Evolutionary conservation across 2,113 vertebrate species (phyloP), one percentile per base, ranked within the genome.

Genomic region (Melanostigma gelatinosum): DNA sequence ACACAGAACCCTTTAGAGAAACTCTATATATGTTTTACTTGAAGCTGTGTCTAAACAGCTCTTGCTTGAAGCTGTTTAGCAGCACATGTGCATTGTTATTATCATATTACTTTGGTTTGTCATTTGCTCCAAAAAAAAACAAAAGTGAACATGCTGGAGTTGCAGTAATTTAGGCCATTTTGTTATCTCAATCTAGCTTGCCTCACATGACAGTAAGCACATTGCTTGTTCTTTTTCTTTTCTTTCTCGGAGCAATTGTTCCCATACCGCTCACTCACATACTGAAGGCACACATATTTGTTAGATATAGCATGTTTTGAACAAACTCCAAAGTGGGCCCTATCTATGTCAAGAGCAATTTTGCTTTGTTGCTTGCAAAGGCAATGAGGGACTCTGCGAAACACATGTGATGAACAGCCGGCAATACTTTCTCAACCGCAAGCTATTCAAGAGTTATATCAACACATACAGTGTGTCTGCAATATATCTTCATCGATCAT

Each of bases 21-120:
- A 93, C 85, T 88, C 73, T 72, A 78, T 85, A 91, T 80, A 89
- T 42, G 65, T 77, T 87, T 85, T 64, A 86, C 83, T 89, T 86
- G 69, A 88, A 84, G 80, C 44, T 50, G 72, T 60, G 69, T 82
- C 78, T 74, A 69, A 89, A 79, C 82, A 65, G 72, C 72, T 72
- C 75, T 82, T 12, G 76, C 83, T 83, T 8, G 9, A 46, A 80
- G 82, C 75, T 65, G 60, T 77, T 44, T 67, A 77, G 73, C 63
- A 72, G 65, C 83, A 86, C 80, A 84, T 83, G 74, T 72, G 46
- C 68, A 6, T 69, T 9, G 63, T 60, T 81, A 70, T 87, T 83
- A 84, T 91, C 76, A 67, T 18, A 70, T 91, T 87, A 89, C 85
- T 64, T n/a, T 67, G 24, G 54, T 85, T 86, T 88, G 87, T 87